Percentiles rank a stretch among this genome's conserved stretches.
These are phyloP conservation scores for Brachionichthys hirsutus DNA, from an alignment of 2,113 vertebrate genomes.

Conservation along the genomic window DNA sequence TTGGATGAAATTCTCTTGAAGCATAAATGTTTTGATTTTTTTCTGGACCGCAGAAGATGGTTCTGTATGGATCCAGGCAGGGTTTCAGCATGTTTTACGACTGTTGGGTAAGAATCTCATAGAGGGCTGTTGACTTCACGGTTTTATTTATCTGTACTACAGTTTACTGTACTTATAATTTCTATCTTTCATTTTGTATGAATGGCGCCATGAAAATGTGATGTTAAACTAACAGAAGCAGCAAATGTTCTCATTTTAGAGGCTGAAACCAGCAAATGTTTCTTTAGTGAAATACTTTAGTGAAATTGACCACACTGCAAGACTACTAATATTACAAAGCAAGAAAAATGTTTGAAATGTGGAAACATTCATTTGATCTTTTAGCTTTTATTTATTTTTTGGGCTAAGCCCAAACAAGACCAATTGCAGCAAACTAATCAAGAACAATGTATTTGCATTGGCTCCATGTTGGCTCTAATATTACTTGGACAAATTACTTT, in stretches of 20 bases:
- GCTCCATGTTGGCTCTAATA: background rate
- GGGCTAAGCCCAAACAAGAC: background rate
- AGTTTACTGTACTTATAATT: too few relatives aligned
- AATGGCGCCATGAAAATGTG: background rate
- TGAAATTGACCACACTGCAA: background rate
- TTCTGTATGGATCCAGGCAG: constrained; percentile 1
- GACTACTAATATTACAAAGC: background rate
- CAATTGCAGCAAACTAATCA: background rate
- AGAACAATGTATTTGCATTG: background rate
- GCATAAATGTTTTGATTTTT: too few relatives aligned
- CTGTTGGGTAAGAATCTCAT: background rate
- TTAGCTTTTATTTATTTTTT: background rate
- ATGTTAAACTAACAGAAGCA: background rate
- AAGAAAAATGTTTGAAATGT: too few relatives aligned
- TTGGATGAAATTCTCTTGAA: constrained; percentile 24
- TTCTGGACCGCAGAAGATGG: background rate
- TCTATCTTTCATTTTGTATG: too few relatives aligned
- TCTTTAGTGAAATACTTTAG: background rate
- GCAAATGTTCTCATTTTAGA: background rate
- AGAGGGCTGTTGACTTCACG: background rate
- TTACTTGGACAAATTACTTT: background rate
- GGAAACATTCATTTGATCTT: background rate
- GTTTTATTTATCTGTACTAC: background rate
- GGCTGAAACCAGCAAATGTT: background rate
- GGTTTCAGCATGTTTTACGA: background rate